phyloP scores from a whole-genome alignment of 2,797 vertebrate genomes.

The Scolopax rusticola region DNA sequence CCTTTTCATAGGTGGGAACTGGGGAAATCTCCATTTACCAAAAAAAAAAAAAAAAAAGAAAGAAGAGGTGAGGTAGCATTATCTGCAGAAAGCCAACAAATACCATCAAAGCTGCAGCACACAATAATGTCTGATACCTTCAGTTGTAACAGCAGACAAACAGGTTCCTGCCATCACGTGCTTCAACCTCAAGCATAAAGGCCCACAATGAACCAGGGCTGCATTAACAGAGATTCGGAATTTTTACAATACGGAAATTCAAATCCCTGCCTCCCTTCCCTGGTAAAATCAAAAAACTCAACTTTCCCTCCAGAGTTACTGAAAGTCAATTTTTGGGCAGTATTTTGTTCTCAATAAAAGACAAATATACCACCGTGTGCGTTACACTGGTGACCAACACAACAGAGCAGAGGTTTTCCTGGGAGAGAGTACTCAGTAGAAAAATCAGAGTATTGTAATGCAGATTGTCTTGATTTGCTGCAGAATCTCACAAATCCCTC shows the following conservation, averaged over 20 bases:
- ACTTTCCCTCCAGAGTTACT: background rate
- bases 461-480: constrained; percentile 35
- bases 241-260: background rate
- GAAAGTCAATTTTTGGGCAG: background rate
- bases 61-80: background rate
- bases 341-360: constrained; percentile 8
- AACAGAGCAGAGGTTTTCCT: background rate
- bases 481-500: constrained; percentile 29
- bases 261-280: background rate
- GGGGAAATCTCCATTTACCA: background rate
- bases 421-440: background rate
- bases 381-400: background rate
- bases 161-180: background rate
- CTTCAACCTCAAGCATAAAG: background rate
- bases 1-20: accelerated
- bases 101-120: background rate
- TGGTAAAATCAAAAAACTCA: background rate
- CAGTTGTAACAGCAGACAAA: background rate
- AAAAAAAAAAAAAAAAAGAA: background rate
- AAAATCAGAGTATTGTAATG: constrained; percentile 21
- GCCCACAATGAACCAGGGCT: background rate
- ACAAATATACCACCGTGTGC: background rate
- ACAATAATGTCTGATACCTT: background rate
- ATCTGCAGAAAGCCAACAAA: background rate
- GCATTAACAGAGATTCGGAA: background rate